Conservation (phyloP, 2,888 invertebrate genomes). For the Rapana venosa region DNA sequence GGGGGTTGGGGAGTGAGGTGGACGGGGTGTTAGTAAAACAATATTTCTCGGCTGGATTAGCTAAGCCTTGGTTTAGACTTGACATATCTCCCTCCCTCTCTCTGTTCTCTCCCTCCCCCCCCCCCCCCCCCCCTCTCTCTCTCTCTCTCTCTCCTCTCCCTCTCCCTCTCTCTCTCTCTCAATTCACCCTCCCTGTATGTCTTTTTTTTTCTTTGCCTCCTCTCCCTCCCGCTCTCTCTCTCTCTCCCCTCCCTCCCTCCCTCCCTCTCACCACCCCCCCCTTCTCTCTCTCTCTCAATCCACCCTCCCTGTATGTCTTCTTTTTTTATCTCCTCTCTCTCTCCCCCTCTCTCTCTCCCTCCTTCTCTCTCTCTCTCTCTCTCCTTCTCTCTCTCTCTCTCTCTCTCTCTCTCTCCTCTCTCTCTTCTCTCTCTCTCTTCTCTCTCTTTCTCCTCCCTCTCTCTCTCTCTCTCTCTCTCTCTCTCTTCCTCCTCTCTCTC, state of each 20-base stretch:
- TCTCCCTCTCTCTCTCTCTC: not conserved
- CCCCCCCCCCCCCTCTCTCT: not conserved
- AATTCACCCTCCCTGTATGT: constrained; percentile 14
- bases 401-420: not conserved
- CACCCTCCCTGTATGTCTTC: not conserved
- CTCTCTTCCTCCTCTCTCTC: not conserved
- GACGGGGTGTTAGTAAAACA: not conserved
- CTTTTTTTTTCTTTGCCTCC: not conserved
- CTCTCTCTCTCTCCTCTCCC: not conserved
- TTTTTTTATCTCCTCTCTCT: not conserved
- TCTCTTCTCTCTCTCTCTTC: not conserved
- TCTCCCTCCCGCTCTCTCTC: no score
- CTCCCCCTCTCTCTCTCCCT: constrained; percentile 9
- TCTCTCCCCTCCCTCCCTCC: no score
- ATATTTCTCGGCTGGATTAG: no score
- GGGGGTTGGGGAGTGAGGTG: no score
- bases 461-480: constrained; percentile 2
- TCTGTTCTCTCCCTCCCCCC: not conserved
- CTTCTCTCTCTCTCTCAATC: not conserved
- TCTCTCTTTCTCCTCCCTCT: not conserved
- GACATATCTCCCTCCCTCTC: not conserved
- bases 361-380: constrained; percentile 40
- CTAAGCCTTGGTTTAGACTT: no score
- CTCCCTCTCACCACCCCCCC: no score
- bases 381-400: constrained; percentile 31